Percentiles rank a stretch among this genome's conserved stretches.
Evolutionary conservation across 2,113 vertebrate genomes (phyloP).

Genomic region (Hyperopisus bebe): DNA sequence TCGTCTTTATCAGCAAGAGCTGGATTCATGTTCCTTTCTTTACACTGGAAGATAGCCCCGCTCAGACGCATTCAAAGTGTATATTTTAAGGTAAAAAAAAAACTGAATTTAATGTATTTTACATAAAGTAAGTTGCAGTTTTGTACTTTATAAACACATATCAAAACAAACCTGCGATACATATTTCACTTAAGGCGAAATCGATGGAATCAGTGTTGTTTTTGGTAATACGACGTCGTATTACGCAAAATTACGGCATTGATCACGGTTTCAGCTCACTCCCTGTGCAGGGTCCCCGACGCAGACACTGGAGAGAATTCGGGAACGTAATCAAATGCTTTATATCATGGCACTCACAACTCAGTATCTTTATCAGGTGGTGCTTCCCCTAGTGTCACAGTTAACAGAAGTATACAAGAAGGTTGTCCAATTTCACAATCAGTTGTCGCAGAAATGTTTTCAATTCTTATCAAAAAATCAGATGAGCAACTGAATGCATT

Average conservation of each 20-base stretch:
- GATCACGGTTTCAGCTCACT: background rate
- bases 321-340: background rate
- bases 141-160: no score
- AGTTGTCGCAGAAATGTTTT: background rate
- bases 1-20: background rate
- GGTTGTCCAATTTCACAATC: background rate
- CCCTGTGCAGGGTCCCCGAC: no score
- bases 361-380: background rate
- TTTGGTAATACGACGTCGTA: background rate
- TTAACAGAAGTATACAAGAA: background rate
- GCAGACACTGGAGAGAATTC: slow-evolving; percentile 13
- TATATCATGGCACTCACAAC: slow-evolving; percentile 3
- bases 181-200: no score
- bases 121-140: no score
- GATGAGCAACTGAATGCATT: background rate
- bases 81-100: background rate
- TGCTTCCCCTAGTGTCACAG: background rate
- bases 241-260: background rate
- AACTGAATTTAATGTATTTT: no score
- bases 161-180: no score
- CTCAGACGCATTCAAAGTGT: background rate
- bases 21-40: background rate
- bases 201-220: background rate
- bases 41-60: background rate
- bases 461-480: slow-evolving; percentile 9